Percentiles rank a stretch among this genome's conserved stretches.
Conservation (phyloP, 1,140 invertebrate genomes). For the Megathymus violae region DNA sequence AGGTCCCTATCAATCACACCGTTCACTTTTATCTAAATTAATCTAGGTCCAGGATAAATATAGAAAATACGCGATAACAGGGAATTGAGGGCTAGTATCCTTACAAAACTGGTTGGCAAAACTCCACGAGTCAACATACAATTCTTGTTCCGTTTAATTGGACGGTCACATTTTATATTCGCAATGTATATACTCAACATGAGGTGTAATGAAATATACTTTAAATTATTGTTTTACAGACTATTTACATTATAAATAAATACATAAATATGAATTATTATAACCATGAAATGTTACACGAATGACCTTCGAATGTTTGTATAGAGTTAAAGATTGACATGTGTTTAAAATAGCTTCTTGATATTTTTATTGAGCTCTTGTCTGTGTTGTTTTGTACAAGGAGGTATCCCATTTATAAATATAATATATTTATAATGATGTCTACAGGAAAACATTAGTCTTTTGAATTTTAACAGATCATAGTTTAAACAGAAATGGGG, state of each 20-base stretch:
- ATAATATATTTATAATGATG: no score
- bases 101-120: background rate
- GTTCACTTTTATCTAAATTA: no score
- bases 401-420: no score
- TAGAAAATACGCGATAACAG: background rate
- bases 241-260: slow-evolving; percentile 17
- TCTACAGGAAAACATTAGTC: no score
- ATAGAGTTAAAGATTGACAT: slow-evolving; percentile 4
- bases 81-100: background rate
- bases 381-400: background rate
- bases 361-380: background rate
- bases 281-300: background rate
- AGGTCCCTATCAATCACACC: no score
- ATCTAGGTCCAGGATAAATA: no score
- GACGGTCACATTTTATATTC: slow-evolving; percentile 16
- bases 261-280: background rate
- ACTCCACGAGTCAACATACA: background rate
- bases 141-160: slow-evolving; percentile 12
- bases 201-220: slow-evolving; percentile 1
- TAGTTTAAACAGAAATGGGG: no score
- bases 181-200: slow-evolving; percentile 4
- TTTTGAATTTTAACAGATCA: no score
- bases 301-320: slow-evolving; percentile 10
- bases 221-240: background rate
- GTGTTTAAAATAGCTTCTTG: background rate